phyloP scores from a whole-genome alignment of 2,113 vertebrate species.

The Anolis sagrei region DNA sequence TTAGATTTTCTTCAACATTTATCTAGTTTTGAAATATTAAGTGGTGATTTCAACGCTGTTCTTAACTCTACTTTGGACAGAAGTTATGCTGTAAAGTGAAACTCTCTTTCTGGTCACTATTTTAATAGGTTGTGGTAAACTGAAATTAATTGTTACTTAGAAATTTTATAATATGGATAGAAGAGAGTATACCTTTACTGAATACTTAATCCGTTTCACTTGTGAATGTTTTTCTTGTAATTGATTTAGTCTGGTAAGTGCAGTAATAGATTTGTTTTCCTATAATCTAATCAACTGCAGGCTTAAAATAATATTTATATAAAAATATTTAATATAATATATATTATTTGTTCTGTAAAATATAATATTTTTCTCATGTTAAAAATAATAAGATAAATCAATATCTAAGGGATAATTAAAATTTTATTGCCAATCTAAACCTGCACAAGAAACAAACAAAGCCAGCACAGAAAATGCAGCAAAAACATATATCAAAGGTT shows the following conservation, averaged over 20 bases:
- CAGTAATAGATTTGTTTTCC: neutral
- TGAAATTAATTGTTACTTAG: conserved; percentile 2
- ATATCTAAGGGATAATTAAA: neutral
- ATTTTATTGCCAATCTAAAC: neutral
- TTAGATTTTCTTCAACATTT: too few relatives aligned
- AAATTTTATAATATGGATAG: neutral
- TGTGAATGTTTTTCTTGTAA: neutral
- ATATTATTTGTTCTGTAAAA: too few relatives aligned
- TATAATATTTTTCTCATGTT: neutral
- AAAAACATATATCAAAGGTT: neutral
- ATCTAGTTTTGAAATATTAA: too few relatives aligned
- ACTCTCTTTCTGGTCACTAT: neutral
- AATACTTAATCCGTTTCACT: too few relatives aligned
- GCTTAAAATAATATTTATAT: neutral
- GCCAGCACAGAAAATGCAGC: neutral
- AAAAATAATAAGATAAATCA: neutral
- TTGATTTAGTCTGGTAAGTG: neutral
- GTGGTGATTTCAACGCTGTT: too few relatives aligned
- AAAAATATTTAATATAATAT: neutral
- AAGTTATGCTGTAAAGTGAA: neutral
- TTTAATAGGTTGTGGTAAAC: neutral
- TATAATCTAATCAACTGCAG: neutral
- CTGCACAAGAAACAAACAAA: neutral
- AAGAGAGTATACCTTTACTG: neutral
- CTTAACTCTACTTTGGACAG: too few relatives aligned